phyloP scores from a whole-genome alignment of 2,888 invertebrate species.

The Acanthacorydalis orientalis region DNA sequence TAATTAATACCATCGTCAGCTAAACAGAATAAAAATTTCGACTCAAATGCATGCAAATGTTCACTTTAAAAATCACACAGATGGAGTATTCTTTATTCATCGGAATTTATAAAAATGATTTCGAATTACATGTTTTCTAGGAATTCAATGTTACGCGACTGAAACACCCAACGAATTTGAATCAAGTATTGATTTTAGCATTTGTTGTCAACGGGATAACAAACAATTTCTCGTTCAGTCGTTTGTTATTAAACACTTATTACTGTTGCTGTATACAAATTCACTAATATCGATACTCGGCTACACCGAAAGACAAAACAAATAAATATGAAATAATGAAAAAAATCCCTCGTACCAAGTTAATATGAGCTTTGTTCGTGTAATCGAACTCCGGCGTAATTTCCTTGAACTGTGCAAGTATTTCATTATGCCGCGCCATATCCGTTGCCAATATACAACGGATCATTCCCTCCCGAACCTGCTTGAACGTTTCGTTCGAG shows the following conservation, averaged over 20 bases:
- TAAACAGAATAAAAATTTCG: slow-evolving; percentile 19
- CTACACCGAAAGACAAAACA: too few relatives aligned
- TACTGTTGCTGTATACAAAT: too few relatives aligned
- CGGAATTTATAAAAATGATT: neutral
- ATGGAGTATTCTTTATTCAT: too few relatives aligned
- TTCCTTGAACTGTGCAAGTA: slow-evolving; percentile 53
- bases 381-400: slow-evolving; percentile 48
- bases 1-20: slow-evolving; percentile 66
- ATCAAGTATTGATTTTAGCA: too few relatives aligned
- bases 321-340: neutral
- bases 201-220: too few relatives aligned
- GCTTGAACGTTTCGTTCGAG: slow-evolving; percentile 39
- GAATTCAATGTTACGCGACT: too few relatives aligned
- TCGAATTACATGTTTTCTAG: too few relatives aligned
- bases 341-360: slow-evolving; percentile 37
- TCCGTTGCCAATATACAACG: slow-evolving; percentile 61
- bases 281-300: too few relatives aligned
- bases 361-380: slow-evolving; percentile 48
- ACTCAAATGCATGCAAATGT: neutral
- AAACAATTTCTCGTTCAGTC: too few relatives aligned
- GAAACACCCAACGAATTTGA: too few relatives aligned
- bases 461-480: slow-evolving; percentile 62
- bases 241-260: too few relatives aligned
- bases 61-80: too few relatives aligned
- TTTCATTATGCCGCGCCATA: slow-evolving; percentile 66